Conservation (phyloP, 1,140 invertebrate genomes). For the Drosophila ercepeae region DNA sequence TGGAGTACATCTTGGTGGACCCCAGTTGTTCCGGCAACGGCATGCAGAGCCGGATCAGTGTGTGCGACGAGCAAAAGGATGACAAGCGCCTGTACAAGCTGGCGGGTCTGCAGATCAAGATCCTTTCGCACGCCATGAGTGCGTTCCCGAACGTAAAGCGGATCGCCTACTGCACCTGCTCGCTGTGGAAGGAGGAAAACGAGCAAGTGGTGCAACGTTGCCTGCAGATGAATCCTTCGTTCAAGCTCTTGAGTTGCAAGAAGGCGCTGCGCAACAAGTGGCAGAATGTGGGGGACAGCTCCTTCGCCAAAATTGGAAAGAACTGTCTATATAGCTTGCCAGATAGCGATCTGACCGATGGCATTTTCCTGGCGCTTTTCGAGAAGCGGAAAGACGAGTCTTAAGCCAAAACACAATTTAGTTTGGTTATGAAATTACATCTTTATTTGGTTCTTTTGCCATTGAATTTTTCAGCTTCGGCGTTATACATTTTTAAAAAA, state of each 20-base stretch:
- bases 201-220: constrained; percentile 87
- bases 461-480: constrained; percentile 34
- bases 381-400: constrained; percentile 85
- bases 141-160: constrained; percentile 92
- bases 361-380: constrained; percentile 97
- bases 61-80: constrained; percentile 74
- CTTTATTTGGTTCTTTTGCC: constrained; percentile 35
- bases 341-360: constrained; percentile 92
- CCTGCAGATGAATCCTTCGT: constrained; percentile 86
- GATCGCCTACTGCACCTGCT: constrained; percentile 98
- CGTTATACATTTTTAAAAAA: constrained; percentile 36
- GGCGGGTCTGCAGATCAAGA: constrained; percentile 92
- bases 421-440: constrained; percentile 26
- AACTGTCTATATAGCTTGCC: constrained; percentile 92
- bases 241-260: constrained; percentile 86
- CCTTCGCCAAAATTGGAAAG: constrained; percentile 87
- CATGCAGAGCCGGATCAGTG: constrained; percentile 86
- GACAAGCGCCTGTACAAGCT: constrained; percentile 87
- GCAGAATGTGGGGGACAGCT: constrained; percentile 87
- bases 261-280: constrained; percentile 87
- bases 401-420: background rate
- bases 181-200: constrained; percentile 95
- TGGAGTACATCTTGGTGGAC: constrained; percentile 96
- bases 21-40: constrained; percentile 98
- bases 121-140: constrained; percentile 93